A percentile compares a stretch with the other conserved stretches of the same genome.
Conservation (phyloP, 1,140 invertebrate genomes). For the Drosophila kepulauana region DNA sequence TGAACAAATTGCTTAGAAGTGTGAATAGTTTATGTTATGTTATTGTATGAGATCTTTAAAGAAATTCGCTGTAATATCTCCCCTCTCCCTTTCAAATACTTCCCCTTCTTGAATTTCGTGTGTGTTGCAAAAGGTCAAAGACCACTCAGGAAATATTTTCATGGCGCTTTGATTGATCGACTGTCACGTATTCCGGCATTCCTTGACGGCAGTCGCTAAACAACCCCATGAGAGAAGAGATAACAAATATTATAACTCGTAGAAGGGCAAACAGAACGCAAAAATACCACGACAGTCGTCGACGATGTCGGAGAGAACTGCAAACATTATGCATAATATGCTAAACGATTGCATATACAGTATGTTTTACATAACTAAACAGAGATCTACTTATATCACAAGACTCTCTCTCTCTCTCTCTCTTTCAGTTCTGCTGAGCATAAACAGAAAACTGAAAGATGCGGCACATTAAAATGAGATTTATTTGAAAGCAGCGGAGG, state of each 20-base stretch:
- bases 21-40: too few species aligned
- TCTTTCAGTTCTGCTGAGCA: slow-evolving; percentile 4
- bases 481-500: slow-evolving; percentile 50
- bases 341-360: slow-evolving; percentile 21
- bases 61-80: too few species aligned
- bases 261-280: slow-evolving; percentile 15
- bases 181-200: slow-evolving; percentile 13
- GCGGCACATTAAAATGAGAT: slow-evolving; percentile 69
- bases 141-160: slow-evolving; percentile 9
- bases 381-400: slow-evolving; percentile 1
- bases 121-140: slow-evolving; percentile 29
- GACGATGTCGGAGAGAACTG: background rate
- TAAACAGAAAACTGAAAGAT: slow-evolving; percentile 59
- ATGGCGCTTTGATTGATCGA: slow-evolving; percentile 29
- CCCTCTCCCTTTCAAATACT: background rate
- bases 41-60: too few species aligned
- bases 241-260: slow-evolving; percentile 11
- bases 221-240: slow-evolving; percentile 17
- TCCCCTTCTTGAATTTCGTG: background rate
- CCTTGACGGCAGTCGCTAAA: background rate
- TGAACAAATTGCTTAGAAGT: too few species aligned
- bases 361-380: slow-evolving; percentile 33
- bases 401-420: slow-evolving; percentile 1
- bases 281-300: slow-evolving; percentile 1
- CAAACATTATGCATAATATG: slow-evolving; percentile 22